Evolutionary conservation across 2,888 invertebrate genomes (phyloP), one percentile per base, ranked within the genome.

Genomic region (Arrhopalites spinosus): DNA sequence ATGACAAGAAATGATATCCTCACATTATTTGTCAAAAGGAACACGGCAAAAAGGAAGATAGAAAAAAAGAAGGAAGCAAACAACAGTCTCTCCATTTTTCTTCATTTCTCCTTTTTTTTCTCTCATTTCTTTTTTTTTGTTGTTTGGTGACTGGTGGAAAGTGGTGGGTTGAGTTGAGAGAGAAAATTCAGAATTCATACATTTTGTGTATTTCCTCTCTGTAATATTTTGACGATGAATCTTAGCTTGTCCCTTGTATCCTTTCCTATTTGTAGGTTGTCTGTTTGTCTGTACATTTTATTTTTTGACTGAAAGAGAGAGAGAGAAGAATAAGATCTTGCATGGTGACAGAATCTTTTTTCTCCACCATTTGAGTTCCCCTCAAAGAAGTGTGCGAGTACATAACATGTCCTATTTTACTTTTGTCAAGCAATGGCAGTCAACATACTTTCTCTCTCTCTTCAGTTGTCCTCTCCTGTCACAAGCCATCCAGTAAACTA

Each of bases 1-100:
- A 69, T 69, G 69, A 69, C 69, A 69, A 69, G 69, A 53, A 69
- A 69, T 69, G 69, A 69, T 69, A 30, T 56, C 29, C 69, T 53
- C 29, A 53, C 50, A 69, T 69, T 69, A 69, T 69, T 69, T 69
- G 69, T 53, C 69, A 69, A 69, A n/a, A 27, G 15, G n/a, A 27
- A 29, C 25, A 47, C 7, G 68, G 20, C 50, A 27, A 27, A 68
- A 25, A 25, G 45, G 17, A 43, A 36, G 50, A 50, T 5, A 43
- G 66, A 43, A 36, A 11, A 8, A 66, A 66, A 66, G n/a, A 43
- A 66, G 43, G 66, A 43, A 43, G 23, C 43, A 66, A 69, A 69
- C 69, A 53, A 69, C 69, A 53, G 69, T 29, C 56, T 29, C 53
- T 53, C 43, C 69, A 69, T 69, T 53, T 69, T 53, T 69, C 69